Evolutionary conservation across 2,797 vertebrate species (phyloP), one percentile per base, ranked within the genome.

Genomic region (Melanotaenia maccullochi): DNA sequence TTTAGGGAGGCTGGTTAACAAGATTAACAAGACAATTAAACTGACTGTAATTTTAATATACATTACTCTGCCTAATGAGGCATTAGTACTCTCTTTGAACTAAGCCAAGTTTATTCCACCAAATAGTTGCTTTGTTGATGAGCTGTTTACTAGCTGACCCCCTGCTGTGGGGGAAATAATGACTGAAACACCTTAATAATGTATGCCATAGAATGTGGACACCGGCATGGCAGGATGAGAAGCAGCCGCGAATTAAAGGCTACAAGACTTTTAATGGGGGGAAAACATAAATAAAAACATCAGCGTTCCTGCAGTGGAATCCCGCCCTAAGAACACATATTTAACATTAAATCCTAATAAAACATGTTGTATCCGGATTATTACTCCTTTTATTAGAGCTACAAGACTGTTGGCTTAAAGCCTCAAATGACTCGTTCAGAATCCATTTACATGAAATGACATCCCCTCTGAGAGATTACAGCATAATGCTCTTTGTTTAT

Each of bases 71-170:
- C 14, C 14, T 16, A 42, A 42, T 5, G 16, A 13, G 38, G 40
- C 16, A 47, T n/a, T 33, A 28, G 24, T 51, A 36, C 47, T 65
- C 36, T 51, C 62, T 25, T 47, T 42, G 42, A 32, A 62, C 63
- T 78, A 56, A 63, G 78, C 65, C 35, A 62, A 56, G 60, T 68
- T 88, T 70, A 87, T 87, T 85, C 84, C 66, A 85, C 84, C 85
- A 84, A 8, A 33, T 71, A 67, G 75, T 33, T 65, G 81, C 86
- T 87, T 83, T 88, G 85, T 89, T 78, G 64, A n/a, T 44, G 33
- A 54, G 58, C 49, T 35, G 61, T 86, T 87, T 81, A 88, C 79
- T 78, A 89, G 87, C 77, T 2, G 35, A 60, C 73, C 76, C 68
- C 83, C 82, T 57, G 61, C 76, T 75, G 88, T 65, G 72, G 64